Evolutionary conservation across 2,888 invertebrate species (phyloP).

Genomic region (Nomada fabriciana): DNA sequence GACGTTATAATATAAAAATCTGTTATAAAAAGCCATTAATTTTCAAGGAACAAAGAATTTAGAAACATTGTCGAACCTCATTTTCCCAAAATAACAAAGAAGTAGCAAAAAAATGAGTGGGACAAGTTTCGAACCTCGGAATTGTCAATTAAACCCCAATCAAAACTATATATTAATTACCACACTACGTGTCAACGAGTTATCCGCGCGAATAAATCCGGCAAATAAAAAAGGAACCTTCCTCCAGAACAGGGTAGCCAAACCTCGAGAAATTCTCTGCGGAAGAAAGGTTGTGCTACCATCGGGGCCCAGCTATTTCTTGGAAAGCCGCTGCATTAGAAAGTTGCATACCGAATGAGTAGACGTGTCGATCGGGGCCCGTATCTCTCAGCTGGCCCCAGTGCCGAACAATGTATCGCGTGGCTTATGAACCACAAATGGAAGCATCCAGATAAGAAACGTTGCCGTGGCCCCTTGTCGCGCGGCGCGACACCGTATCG

Average conservation of each 20-base stretch:
- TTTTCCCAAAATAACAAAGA: too few species aligned
- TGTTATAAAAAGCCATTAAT: too few species aligned
- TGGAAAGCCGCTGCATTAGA: constrained; percentile 75
- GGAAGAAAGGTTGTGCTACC: constrained; percentile 35
- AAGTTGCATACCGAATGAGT: constrained; percentile 62
- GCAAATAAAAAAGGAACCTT: neutral
- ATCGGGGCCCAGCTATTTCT: constrained; percentile 56
- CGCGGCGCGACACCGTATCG: neutral
- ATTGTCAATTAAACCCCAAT: too few species aligned
- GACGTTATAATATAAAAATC: too few species aligned
- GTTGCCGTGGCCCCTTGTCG: neutral
- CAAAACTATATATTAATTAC: too few species aligned
- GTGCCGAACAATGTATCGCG: constrained; percentile 26
- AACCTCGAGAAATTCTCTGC: constrained; percentile 2
- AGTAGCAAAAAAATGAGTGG: too few species aligned
- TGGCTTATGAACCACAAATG: constrained; percentile 27
- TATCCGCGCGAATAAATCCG: too few species aligned
- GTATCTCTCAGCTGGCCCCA: constrained; percentile 44
- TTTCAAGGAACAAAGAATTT: too few species aligned
- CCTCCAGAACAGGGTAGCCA: neutral
- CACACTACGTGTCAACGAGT: too few species aligned
- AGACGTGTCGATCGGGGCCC: constrained; percentile 63
- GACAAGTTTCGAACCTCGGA: too few species aligned
- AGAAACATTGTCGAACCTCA: too few species aligned
- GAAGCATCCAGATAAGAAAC: neutral